Evolutionary conservation across 2,797 vertebrate genomes (phyloP), one percentile per base, ranked within the genome.

Genomic region (Chaunax sp.): DNA sequence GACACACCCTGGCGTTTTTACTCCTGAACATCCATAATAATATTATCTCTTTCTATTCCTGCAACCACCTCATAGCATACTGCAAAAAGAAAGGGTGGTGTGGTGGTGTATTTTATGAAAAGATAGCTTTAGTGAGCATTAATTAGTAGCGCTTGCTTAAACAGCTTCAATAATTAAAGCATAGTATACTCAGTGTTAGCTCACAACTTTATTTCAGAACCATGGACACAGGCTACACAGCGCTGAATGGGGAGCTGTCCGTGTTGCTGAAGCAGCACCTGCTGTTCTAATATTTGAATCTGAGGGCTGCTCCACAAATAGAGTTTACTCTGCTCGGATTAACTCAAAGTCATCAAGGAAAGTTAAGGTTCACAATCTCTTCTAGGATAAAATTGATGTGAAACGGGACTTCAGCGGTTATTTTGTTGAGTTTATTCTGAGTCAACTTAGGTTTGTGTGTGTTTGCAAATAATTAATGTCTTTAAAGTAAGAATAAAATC

Each of bases 181-280:
- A 56, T 28, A 23, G 4, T 20, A 43, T 13, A 53, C 10, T 8
- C 16, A 22, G 25, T 20, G 28, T 6, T 33, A 15, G 9, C 2
- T 55, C 13, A 26, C 4, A 38, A 40, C 19, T 61, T 58, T 30
- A 28, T 64, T 78, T 83, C 60, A 86, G 75, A 4, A 78, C 72
- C 72, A 54, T 0, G 37, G 64, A 83, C n/a, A 82, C 12, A 43
- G 30, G 4, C 6, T 3, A 5, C 35, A 35, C 6, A 19, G 5
- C 18, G 23, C 22, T 30, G 25, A 35, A 2, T 9, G 12, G 64
- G 35, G 28, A 66, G 43, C 56, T 79, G 25, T 65, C 50, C 40
- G 22, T 38, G 6, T 28, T 81, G 52, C 77, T 60, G 43, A 63
- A 44, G 38, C 20, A 16, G 4, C 33, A 33, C 23, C 18, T 11